Evolutionary conservation across 2,888 invertebrate genomes (phyloP).

Genomic region (Hydrotaea cyrtoneurina): DNA sequence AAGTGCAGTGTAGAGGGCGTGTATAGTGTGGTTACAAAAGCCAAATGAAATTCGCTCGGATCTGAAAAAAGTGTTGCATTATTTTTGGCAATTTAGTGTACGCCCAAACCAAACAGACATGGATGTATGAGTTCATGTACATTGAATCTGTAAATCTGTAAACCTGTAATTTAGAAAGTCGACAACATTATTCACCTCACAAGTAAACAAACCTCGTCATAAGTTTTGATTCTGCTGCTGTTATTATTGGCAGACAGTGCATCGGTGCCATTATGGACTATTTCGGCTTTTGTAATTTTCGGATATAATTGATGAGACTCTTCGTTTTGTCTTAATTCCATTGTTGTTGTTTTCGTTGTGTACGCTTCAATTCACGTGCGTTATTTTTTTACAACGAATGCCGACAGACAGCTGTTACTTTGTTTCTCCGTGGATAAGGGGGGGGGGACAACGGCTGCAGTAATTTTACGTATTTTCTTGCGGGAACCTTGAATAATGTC

Average conservation of each 20-base stretch:
- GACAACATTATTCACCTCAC: background rate
- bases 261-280: slow-evolving; percentile 17
- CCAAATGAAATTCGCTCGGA: too few relatives aligned
- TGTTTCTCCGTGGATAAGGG: too few relatives aligned
- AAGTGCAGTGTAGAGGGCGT: too few relatives aligned
- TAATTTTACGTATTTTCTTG: background rate
- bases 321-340: slow-evolving; percentile 54
- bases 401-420: background rate
- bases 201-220: slow-evolving; percentile 52
- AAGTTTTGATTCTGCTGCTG: slow-evolving; percentile 12
- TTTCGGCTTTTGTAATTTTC: slow-evolving; percentile 38
- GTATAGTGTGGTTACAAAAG: too few relatives aligned
- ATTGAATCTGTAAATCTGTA: too few relatives aligned
- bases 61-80: too few relatives aligned
- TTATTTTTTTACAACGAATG: too few relatives aligned
- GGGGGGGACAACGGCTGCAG: background rate
- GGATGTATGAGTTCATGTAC: too few relatives aligned
- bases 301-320: slow-evolving; percentile 52
- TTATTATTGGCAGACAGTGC: slow-evolving; percentile 11
- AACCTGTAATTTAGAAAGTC: slow-evolving; percentile 19
- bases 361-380: background rate
- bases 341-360: slow-evolving; percentile 30
- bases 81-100: too few relatives aligned
- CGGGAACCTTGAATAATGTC: too few relatives aligned
- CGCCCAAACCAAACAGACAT: too few relatives aligned